phyloP scores from a whole-genome alignment of 2,888 invertebrate species.

The Petrolisthes manimaculis region DNA sequence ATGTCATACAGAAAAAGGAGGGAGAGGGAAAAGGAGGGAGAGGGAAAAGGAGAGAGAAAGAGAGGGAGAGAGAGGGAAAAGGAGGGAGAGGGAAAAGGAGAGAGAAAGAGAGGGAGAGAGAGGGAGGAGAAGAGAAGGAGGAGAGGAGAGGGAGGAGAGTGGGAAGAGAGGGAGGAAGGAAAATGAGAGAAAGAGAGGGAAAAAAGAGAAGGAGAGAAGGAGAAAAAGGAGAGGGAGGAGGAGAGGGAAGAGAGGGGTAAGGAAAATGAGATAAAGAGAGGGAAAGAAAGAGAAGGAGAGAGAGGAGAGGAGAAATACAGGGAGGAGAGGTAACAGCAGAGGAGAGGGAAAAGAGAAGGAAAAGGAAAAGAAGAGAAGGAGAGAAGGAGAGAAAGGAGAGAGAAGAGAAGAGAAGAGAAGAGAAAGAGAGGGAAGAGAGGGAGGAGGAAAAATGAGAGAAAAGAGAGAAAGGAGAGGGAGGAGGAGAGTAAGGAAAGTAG shows the following conservation, averaged over 20 bases:
- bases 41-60: not conserved
- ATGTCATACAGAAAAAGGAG: not conserved
- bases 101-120: too few species aligned
- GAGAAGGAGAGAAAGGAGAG: not conserved
- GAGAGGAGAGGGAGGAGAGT: not conserved
- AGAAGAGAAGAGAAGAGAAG: not conserved
- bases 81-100: too few species aligned
- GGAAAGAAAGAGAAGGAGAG: too few species aligned
- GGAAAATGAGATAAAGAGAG: not conserved
- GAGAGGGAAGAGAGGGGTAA: not conserved
- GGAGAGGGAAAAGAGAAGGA: not conserved
- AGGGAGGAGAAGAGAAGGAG: too few species aligned
- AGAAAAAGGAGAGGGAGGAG: not conserved
- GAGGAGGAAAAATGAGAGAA: not conserved
- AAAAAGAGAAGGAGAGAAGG: not conserved
- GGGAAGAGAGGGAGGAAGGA: not conserved
- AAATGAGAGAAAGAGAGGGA: not conserved
- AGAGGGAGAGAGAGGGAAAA: not conserved
- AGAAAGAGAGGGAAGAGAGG: not conserved
- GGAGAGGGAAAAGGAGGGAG: too few species aligned
- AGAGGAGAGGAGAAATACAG: too few species aligned
- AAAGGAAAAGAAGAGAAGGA: not conserved
- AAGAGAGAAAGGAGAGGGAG: not conserved
- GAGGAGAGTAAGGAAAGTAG: not conserved
- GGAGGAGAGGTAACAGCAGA: not conserved